Percentiles rank a stretch among this genome's conserved stretches.
These are phyloP conservation scores for Drosophila punjabiensis DNA, from an alignment of 1,140 invertebrate genomes.

Conservation along the genomic window DNA sequence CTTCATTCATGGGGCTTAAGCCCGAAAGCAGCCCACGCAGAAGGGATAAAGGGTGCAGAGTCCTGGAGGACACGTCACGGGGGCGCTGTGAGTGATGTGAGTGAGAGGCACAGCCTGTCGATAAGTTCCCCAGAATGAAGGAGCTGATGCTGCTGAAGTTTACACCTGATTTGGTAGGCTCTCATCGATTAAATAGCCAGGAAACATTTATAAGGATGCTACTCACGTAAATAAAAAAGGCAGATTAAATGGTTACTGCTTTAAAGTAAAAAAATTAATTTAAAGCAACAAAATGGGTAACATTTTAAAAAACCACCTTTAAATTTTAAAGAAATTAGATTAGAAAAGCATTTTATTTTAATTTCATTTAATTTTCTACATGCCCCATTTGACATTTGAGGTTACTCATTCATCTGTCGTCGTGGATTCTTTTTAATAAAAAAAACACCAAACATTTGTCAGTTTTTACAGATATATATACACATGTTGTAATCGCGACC, in stretches of 20 bases:
- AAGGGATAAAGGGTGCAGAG: slow-evolving; percentile 35
- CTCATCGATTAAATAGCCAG: slow-evolving; percentile 12
- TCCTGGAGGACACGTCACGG: slow-evolving; percentile 8
- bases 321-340: background rate
- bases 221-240: background rate
- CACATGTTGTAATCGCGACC: slow-evolving; percentile 1
- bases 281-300: background rate
- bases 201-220: background rate
- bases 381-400: background rate
- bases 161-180: slow-evolving; percentile 16
- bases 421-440: background rate
- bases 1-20: slow-evolving; percentile 56
- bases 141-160: background rate
- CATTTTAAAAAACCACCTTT: background rate
- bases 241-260: background rate
- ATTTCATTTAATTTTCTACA: background rate
- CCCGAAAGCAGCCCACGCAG: slow-evolving; percentile 49
- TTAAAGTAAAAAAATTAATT: background rate
- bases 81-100: slow-evolving; percentile 6
- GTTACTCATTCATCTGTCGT: background rate
- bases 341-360: no score
- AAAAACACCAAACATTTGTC: slow-evolving; percentile 6
- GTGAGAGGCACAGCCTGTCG: slow-evolving; percentile 4
- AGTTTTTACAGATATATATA: slow-evolving; percentile 2
- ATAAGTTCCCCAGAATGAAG: slow-evolving; percentile 6